A percentile compares a stretch with the other conserved stretches of the same genome.
These are phyloP conservation scores for Hetaerina titia DNA, from an alignment of 2,888 invertebrate genomes.

Conservation along the genomic window DNA sequence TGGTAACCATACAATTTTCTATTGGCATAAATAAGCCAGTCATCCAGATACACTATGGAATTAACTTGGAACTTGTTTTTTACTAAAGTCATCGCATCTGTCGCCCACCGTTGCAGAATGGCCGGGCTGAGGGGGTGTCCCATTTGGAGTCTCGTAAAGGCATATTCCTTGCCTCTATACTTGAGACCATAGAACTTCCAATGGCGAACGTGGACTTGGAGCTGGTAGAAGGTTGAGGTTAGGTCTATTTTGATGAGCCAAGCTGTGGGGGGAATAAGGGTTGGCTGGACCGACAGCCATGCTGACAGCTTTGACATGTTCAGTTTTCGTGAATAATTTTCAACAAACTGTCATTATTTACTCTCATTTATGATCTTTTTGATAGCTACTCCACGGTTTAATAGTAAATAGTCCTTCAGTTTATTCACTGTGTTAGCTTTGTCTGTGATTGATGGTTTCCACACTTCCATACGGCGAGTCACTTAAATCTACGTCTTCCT, in stretches of 20 bases:
- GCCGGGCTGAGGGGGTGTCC: neutral
- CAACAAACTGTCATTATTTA: too few relatives aligned
- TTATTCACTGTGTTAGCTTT: too few relatives aligned
- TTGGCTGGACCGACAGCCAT: too few relatives aligned
- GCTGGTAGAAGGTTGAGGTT: neutral
- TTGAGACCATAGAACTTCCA: neutral
- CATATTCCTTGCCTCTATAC: neutral
- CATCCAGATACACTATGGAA: neutral
- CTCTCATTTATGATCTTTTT: too few relatives aligned
- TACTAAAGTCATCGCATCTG: accelerated
- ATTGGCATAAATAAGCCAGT: neutral
- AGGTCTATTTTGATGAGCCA: neutral
- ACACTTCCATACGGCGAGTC: too few relatives aligned
- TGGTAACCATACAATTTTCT: neutral
- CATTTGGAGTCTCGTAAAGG: neutral
- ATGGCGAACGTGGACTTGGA: neutral
- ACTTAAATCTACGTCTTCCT: too few relatives aligned
- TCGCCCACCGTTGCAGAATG: neutral
- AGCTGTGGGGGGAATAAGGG: too few relatives aligned
- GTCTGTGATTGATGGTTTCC: too few relatives aligned
- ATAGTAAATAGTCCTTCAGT: too few relatives aligned
- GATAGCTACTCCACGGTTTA: too few relatives aligned
- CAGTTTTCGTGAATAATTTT: too few relatives aligned
- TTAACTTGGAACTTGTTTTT: neutral
- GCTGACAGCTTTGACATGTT: too few relatives aligned